Evolutionary conservation across 2,797 vertebrate genomes (phyloP).

Genomic region (Apogon hyalosoma): DNA sequence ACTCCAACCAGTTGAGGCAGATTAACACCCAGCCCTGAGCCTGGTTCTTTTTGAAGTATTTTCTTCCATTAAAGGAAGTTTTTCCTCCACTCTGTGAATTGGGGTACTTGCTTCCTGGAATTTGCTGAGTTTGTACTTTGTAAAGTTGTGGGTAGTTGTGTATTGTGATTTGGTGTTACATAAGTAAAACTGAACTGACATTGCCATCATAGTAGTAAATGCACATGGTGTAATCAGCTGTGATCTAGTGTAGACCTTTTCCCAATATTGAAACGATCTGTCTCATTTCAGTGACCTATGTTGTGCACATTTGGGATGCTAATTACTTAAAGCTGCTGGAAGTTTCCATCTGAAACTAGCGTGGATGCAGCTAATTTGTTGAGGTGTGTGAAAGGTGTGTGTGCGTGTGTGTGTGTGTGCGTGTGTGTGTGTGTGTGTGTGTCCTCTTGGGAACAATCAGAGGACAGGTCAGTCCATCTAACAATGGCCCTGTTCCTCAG

Average conservation of each 20-base stretch:
- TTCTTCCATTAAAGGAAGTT: no score
- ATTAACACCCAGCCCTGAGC: no score
- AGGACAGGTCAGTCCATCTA: slow-evolving; percentile 57
- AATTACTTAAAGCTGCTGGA: slow-evolving; percentile 63
- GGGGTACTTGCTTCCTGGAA: no score
- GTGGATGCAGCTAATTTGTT: slow-evolving; percentile 29
- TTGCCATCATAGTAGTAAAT: slow-evolving; percentile 47
- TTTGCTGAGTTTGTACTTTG: no score
- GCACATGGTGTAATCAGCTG: slow-evolving; percentile 47
- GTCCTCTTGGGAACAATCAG: slow-evolving; percentile 59
- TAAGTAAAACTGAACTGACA: slow-evolving; percentile 13
- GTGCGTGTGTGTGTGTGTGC: slow-evolving; percentile 16
- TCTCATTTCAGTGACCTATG: slow-evolving; percentile 33
- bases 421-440: slow-evolving; percentile 26
- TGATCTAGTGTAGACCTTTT: slow-evolving; percentile 37
- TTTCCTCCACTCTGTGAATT: no score
- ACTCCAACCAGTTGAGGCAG: no score
- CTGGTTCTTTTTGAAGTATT: no score
- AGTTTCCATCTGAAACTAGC: slow-evolving; percentile 50
- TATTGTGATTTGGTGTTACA: no score
- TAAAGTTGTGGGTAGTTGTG: no score
- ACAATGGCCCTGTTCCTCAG: slow-evolving; percentile 65
- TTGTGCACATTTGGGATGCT: slow-evolving; percentile 27
- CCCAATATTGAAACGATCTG: slow-evolving; percentile 40
- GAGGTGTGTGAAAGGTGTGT: slow-evolving; percentile 41